Percentiles rank a stretch among this genome's conserved stretches.
phyloP scores from a whole-genome alignment of 2,113 vertebrate species.

The Microcebus griseorufus region DNA sequence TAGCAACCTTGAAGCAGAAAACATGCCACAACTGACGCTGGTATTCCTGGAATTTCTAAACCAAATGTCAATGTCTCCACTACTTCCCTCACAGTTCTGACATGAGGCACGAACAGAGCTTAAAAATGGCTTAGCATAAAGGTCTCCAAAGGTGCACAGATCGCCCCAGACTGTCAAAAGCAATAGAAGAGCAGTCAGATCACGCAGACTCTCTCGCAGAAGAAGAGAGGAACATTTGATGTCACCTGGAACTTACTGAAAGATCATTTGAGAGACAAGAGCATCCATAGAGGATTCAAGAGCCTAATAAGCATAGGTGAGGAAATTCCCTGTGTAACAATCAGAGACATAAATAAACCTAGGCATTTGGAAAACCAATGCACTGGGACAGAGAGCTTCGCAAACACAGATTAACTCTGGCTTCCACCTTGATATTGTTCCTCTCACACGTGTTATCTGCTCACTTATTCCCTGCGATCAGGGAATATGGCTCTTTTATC shows the following conservation, averaged over 20 bases:
- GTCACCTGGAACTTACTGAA: neutral
- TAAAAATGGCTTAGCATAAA: neutral
- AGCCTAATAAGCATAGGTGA: neutral
- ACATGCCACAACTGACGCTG: neutral
- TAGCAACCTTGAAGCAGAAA: neutral
- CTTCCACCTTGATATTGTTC: neutral
- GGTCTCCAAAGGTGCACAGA: neutral
- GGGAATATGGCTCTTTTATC: neutral
- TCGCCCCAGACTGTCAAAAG: neutral
- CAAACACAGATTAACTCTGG: neutral
- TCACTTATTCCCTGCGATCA: neutral
- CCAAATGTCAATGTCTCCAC: neutral
- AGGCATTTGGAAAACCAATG: neutral
- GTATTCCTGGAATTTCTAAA: neutral
- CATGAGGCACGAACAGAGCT: neutral
- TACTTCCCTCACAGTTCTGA: neutral
- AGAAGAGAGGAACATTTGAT: neutral
- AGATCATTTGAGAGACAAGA: neutral
- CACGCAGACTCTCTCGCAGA: neutral
- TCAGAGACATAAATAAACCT: neutral
- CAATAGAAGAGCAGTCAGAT: neutral
- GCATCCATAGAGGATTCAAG: neutral
- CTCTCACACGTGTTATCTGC: neutral
- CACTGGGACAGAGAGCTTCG: neutral
- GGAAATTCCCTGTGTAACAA: neutral